These are phyloP conservation scores for Tichodroma muraria DNA, from an alignment of 2,113 vertebrate genomes.

Conservation along the genomic window DNA sequence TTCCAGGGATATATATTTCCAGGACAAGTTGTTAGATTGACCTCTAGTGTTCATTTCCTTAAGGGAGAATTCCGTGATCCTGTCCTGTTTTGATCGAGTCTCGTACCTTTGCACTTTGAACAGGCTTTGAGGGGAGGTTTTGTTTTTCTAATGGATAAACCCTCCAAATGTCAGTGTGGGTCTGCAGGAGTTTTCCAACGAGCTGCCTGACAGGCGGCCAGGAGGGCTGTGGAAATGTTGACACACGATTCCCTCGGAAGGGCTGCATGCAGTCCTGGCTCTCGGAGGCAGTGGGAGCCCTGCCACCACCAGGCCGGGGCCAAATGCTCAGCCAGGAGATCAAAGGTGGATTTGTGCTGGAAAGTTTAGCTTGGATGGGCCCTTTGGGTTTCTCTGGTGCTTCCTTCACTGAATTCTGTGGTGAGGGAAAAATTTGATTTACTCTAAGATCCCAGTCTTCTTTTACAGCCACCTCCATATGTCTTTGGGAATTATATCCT, in stretches of 20 bases:
- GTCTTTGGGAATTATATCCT: neutral
- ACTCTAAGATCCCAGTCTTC: neutral
- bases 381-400: neutral
- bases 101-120: neutral
- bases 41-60: slow-evolving; percentile 55
- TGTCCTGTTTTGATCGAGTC: neutral
- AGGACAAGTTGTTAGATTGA: slow-evolving; percentile 37
- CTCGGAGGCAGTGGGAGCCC: neutral
- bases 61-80: neutral
- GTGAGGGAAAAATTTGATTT: neutral
- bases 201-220: slow-evolving; percentile 23
- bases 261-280: slow-evolving; percentile 9
- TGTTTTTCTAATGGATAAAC: neutral
- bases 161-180: neutral
- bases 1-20: slow-evolving; percentile 28
- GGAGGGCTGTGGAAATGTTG: neutral
- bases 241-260: neutral
- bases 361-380: neutral
- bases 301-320: neutral
- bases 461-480: neutral
- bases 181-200: neutral
- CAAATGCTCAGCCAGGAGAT: neutral
- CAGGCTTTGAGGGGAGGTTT: neutral
- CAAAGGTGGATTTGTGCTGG: slow-evolving; percentile 14
- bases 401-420: neutral